These are phyloP conservation scores for Creontiades dilutus DNA, from an alignment of 2,888 invertebrate species.

Conservation along the genomic window DNA sequence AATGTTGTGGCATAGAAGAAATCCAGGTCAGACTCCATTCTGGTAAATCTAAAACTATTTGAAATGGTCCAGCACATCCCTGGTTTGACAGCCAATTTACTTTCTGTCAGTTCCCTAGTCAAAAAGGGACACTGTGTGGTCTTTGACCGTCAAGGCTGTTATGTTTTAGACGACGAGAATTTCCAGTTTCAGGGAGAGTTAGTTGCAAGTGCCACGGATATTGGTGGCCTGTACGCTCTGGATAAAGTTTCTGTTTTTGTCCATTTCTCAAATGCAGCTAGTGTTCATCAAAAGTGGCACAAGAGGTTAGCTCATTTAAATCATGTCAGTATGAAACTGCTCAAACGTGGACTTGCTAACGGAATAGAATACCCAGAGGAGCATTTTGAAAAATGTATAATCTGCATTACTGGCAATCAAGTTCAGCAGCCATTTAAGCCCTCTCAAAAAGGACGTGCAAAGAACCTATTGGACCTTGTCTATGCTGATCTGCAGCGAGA, in stretches of 20 bases:
- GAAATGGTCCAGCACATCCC: conserved; percentile 27
- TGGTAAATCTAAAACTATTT: not conserved
- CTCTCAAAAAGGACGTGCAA: not conserved
- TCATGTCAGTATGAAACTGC: conserved; percentile 31
- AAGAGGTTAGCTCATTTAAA: conserved; percentile 36
- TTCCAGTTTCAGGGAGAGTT: conserved; percentile 50
- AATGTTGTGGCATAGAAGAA: not conserved
- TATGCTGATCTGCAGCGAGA: conserved; percentile 35
- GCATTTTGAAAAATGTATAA: conserved; percentile 44
- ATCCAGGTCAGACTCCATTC: not conserved
- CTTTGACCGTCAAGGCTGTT: not conserved
- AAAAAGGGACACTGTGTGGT: not conserved
- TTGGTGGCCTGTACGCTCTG: conserved; percentile 26
- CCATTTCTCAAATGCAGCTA: not conserved
- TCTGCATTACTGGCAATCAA: conserved; percentile 66
- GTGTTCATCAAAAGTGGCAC: conserved; percentile 21
- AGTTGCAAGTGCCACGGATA: not conserved
- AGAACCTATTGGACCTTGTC: conserved; percentile 4
- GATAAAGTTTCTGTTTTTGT: too few species aligned
- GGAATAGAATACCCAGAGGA: not conserved
- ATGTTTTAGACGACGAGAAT: conserved; percentile 21
- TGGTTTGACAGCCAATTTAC: conserved; percentile 73
- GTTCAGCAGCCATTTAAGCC: conserved; percentile 15
- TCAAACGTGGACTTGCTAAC: not conserved
- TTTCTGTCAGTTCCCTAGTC: conserved; percentile 74